Conservation (phyloP, 1,140 invertebrate genomes). For the Drosophila equinoxialis region DNA sequence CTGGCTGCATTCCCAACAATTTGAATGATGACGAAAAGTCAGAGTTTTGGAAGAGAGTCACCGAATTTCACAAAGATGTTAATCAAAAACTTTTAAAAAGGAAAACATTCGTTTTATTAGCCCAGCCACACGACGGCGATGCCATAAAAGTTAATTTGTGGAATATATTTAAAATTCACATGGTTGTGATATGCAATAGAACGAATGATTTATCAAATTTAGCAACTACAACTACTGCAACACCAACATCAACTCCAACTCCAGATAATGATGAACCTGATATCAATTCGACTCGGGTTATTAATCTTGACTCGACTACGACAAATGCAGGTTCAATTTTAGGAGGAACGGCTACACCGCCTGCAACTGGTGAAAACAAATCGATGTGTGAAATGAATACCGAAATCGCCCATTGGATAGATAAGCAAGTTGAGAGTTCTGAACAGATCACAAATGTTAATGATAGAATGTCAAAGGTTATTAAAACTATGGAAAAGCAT, state of each 20-base stretch:
- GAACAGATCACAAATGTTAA: constrained; percentile 8
- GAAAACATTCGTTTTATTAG: constrained; percentile 17
- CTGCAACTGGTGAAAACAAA: background rate
- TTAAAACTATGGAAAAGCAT: background rate
- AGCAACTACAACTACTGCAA: background rate
- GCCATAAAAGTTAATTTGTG: constrained; percentile 31
- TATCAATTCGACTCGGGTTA: background rate
- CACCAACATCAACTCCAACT: background rate
- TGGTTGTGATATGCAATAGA: constrained; percentile 36
- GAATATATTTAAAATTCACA: constrained; percentile 27
- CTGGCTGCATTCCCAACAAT: constrained; percentile 25
- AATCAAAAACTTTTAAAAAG: constrained; percentile 22
- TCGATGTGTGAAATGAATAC: background rate
- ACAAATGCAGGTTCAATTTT: background rate
- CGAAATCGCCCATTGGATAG: constrained; percentile 35
- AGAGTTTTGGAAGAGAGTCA: constrained; percentile 18
- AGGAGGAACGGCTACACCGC: background rate
- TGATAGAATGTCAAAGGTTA: background rate
- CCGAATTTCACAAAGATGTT: constrained; percentile 35
- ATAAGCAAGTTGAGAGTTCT: constrained; percentile 17
- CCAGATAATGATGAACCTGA: background rate
- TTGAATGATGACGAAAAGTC: background rate
- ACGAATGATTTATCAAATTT: background rate
- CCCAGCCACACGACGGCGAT: background rate
- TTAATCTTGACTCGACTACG: too few species aligned